Evolutionary conservation across 2,797 vertebrate species (phyloP).

Genomic region (Sardinella longiceps): DNA sequence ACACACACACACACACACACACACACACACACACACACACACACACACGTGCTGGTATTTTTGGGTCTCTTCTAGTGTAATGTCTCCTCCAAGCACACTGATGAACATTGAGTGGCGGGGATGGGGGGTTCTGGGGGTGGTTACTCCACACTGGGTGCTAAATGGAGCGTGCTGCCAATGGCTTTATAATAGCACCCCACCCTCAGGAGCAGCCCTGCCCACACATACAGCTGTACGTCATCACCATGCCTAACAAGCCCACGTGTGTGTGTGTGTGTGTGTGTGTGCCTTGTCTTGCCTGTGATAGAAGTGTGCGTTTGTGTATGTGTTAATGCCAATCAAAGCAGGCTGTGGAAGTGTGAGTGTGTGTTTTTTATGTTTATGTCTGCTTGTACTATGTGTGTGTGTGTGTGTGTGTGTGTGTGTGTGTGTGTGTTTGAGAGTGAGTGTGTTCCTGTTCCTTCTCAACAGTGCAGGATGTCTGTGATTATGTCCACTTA

Average conservation of each 20-base stretch:
- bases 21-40: too few species aligned
- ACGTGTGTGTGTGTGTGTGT: conserved; percentile 23
- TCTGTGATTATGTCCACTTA: background rate
- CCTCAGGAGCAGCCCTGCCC: background rate
- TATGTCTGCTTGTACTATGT: background rate
- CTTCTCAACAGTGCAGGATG: background rate
- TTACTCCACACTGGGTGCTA: background rate
- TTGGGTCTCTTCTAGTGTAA: background rate
- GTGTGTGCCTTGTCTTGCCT: background rate
- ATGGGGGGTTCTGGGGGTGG: background rate
- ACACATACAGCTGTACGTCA: background rate
- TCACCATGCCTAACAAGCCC: background rate
- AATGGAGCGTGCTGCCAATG: conserved; percentile 55
- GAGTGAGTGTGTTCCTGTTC: background rate
- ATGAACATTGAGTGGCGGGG: background rate
- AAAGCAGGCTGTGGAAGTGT: background rate
- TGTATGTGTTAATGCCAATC: background rate
- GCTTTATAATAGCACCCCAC: conserved; percentile 55
- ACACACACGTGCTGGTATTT: background rate
- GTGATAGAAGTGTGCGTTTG: background rate
- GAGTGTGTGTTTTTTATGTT: background rate
- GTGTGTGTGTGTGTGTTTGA: too few species aligned
- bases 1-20: background rate
- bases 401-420: too few species aligned
- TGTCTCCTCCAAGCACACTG: background rate